Base-by-base conservation (phyloP, 2,797 vertebrate genomes). In the Dendrocincla tyrannina region DNA sequence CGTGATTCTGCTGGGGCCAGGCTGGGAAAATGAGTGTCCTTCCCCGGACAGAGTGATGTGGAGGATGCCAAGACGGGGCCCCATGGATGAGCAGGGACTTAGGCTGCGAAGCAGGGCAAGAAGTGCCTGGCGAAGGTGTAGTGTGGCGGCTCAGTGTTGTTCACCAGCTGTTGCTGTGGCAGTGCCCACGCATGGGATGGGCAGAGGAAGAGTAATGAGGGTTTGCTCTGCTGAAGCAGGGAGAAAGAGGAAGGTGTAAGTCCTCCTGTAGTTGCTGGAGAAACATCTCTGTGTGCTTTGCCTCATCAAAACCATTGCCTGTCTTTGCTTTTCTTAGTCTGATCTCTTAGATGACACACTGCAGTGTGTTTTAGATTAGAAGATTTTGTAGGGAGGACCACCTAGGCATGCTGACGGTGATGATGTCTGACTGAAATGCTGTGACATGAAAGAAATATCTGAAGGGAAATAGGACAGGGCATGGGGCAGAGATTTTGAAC, bases 41-140 rank as follows among this genome's bases (percentile, higher is more conserved):
- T 76, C 18, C 42, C 0, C 2, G 28, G 46, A 30, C 23, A 4
- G 0, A 27, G 59, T 6, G 3, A 53, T 58, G 37, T 33, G 56
- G 50, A n/a, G 58, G 56, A 55, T 9, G 44, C 24, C 5, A 5
- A 32, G 10, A 7, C 12, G 22, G 14, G 17, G 35, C 18, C 8
- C 8, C 35, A 2, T 0, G 1, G 17, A 27, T 56, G 74, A 56
- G 35, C 70, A 74, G 53, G 41, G 49, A 3, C 33, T 33, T 33
- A 15, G 24, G 17, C 28, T 49, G 20, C 59, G 33, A 14, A 59
- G 25, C 69, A 30, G 27, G n/a, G 42, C 7, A 17, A 25, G 47
- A 70, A 60, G 17, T 5, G 17, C 25, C 8, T 23, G 24, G n/a
- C 0, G 1, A 68, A 22, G 11, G 3, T 17, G 27, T 7, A n/a